Evolutionary conservation across 2,888 invertebrate species (phyloP), one percentile per base, ranked within the genome.

Genomic region (Pheosia tremula): DNA sequence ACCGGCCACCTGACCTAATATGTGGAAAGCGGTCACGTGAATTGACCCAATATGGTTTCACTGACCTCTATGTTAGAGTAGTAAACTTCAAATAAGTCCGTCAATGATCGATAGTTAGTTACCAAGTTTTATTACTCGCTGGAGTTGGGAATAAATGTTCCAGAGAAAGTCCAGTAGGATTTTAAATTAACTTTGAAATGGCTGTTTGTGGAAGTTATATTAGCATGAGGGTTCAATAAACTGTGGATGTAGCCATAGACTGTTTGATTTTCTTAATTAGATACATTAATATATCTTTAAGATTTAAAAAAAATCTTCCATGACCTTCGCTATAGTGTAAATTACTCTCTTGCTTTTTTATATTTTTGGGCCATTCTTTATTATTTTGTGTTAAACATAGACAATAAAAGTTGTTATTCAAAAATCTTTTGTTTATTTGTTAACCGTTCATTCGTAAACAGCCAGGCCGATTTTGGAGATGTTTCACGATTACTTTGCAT

Each of bases 11-110:
- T 49, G 24, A 59, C 58, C 61, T 62, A 56, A 71, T 62, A 61
- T 57, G 64, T 68, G 63, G 69, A 74, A 68, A 59, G 39, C 58
- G 59, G 58, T 50, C 62, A 54, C 54, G 63, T 58, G 59, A 59
- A 58, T 61, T 68, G 64, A 71, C 75, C 75, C 41, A 74, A 57
- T 67, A 60, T 52, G 9, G 58, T 58, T 56, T 55, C 68, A 60
- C 54, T 56, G 75, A 68, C 65, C 74, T 59, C 63, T 59, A 61
- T 60, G 50, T 11, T 36, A 55, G 41, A 66, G 50, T 62, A 61
- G 56, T 63, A 50, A 43, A 59, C 50, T 64, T 64, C 41, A 61
- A 70, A 37, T 63, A 58, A 58, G 54, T 53, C n/a, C 41, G 49
- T n/a, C 41, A 55, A 24, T 56, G 10, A 64, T 76, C 60, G 52